Base-by-base conservation (phyloP, 2,113 vertebrate genomes). In the Indicator maculatus region DNA sequence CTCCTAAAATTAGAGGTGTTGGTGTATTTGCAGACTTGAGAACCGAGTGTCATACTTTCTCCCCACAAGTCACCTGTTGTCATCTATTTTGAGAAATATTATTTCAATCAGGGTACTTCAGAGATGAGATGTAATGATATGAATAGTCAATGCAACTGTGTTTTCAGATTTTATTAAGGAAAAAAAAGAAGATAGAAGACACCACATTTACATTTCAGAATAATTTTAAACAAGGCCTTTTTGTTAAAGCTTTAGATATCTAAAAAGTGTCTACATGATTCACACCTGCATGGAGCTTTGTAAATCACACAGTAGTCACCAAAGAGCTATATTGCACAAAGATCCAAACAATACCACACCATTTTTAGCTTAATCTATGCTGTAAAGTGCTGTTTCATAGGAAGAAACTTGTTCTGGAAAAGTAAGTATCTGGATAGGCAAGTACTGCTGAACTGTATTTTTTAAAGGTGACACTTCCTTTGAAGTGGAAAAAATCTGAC, bases 361-460 rank as follows among this genome's bases (percentile, higher is more conserved):
- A 91, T 94, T 96, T 96, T 97, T 95, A 97, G 95, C 84, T 94
- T 92, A 93, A 60, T 83, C 97, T 97, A 96, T 94, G 96, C 98
- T 97, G 94, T 98, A 99, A 99, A 99, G 98, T 99, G 98, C 99
- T 97, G 97, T 95, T 97, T 94, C 58, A 6, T 53, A 75, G 36
- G 61, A 50, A 92, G 72, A 96, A 94, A 92, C 21, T 70, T 82
- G 30, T 27, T 92, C 39, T 39, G 88, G 75, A 90, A 89, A 94
- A 94, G 36, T 82, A 95, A 69, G 44, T 72, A 83, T 81, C 63
- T 91, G 78, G 55, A 79, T 69, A 94, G 63, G 64, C 60, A 89
- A 94, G 76, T 80, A 93, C 85, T 65, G 63, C 73, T 95, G 82
- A 96, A 95, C 88, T 86, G 53, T 56, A 53, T 83, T 91, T 94